Conservation (phyloP, 1,140 invertebrate species). For the Brachionus angularis region DNA sequence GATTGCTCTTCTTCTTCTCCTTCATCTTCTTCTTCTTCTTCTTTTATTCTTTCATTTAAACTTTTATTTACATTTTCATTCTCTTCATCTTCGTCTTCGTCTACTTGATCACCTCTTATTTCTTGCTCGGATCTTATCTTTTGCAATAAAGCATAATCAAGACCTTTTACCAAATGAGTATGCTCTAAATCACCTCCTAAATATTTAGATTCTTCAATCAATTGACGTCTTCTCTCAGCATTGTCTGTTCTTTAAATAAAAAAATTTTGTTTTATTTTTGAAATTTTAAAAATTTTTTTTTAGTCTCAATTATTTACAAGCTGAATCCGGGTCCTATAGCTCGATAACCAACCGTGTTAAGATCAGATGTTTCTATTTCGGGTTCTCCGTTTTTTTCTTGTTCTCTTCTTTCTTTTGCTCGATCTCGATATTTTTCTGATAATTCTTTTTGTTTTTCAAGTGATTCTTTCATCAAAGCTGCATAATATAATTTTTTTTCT, state of each 20-base stretch:
- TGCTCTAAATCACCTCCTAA: constrained; percentile 99
- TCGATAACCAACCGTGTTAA: constrained; percentile 69
- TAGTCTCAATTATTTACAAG: constrained; percentile 71
- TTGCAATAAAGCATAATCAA: constrained; percentile 97
- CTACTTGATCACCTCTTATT: background rate
- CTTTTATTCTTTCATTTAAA: background rate
- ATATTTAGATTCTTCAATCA: constrained; percentile 98
- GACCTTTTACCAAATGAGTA: constrained; percentile 98
- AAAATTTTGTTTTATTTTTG: background rate
- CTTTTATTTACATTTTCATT: background rate
- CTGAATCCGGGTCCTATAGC: constrained; percentile 92
- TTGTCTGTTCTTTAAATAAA: constrained; percentile 60
- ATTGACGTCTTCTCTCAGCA: constrained; percentile 84
- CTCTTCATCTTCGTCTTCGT: background rate
- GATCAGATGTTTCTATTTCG: background rate
- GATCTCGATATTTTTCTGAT: constrained; percentile 87
- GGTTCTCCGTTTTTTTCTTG: constrained; percentile 72
- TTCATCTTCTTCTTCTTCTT: background rate
- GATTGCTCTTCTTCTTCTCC: constrained; percentile 69
- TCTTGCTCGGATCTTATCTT: constrained; percentile 66
- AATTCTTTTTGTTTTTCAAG: constrained; percentile 90
- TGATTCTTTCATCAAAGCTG: constrained; percentile 87
- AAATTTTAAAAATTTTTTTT: background rate
- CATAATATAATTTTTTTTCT: constrained; percentile 64
- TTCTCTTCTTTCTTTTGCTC: constrained; percentile 86